These are phyloP conservation scores for Callaeas wilsoni DNA, from an alignment of 2,113 vertebrate species.

Conservation along the genomic window DNA sequence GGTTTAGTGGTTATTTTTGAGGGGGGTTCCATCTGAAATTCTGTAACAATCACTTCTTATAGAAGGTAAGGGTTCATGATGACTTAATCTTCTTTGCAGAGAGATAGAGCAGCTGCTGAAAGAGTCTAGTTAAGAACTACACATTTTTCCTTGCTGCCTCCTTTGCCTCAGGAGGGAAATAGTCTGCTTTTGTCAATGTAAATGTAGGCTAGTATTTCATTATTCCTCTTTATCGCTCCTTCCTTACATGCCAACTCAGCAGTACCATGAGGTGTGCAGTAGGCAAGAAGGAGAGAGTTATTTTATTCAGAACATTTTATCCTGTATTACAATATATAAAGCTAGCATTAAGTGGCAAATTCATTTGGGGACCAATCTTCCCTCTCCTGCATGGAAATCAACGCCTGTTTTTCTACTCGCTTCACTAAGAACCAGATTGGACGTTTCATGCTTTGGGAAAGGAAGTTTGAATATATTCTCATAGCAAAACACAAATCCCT, in stretches of 20 bases:
- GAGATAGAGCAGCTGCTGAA: background rate
- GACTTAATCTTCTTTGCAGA: background rate
- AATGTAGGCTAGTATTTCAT: background rate
- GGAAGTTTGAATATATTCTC: background rate
- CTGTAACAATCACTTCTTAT: background rate
- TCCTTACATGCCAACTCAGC: background rate
- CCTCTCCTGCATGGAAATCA: background rate
- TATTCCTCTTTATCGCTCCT: background rate
- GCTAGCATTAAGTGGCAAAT: background rate
- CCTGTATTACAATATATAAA: background rate
- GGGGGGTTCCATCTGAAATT: background rate
- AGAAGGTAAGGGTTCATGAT: background rate
- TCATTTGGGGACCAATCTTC: background rate
- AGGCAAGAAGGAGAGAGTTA: background rate
- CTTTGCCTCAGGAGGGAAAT: constrained; percentile 7
- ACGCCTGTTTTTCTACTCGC: background rate
- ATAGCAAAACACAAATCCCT: background rate
- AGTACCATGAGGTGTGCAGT: background rate
- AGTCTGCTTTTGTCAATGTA: constrained; percentile 4
- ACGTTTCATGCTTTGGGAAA: background rate
- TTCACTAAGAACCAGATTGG: background rate
- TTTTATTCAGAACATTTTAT: constrained; percentile 6
- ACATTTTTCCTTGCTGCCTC: background rate
- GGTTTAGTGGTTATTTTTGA: background rate
- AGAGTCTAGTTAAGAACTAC: background rate